A percentile compares a stretch with the other conserved stretches of the same genome.
Evolutionary conservation across 2,888 invertebrate species (phyloP).

Genomic region (Troilus luridus): DNA sequence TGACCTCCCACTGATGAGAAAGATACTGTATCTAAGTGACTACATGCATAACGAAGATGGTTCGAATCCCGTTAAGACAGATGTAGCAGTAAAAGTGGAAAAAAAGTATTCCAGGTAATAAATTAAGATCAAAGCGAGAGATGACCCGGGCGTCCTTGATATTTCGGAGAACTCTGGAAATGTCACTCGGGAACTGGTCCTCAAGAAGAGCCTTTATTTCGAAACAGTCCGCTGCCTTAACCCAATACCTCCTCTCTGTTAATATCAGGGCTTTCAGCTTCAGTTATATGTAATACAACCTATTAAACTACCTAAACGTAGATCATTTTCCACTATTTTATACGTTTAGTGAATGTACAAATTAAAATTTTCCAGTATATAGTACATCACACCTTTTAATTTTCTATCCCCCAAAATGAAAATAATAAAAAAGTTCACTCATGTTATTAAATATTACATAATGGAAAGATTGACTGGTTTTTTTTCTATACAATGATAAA

Average conservation of each 20-base stretch:
- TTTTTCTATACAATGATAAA: no score
- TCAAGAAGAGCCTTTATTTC: not conserved
- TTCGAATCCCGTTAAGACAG: not conserved
- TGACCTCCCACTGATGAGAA: not conserved
- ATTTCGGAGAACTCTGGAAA: constrained; percentile 7
- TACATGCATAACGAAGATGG: not conserved
- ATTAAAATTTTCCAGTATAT: no score
- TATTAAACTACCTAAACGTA: not conserved
- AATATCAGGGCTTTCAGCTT: not conserved
- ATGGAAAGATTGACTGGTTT: no score
- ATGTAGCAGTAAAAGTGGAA: constrained; percentile 34
- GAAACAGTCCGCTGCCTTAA: constrained; percentile 6
- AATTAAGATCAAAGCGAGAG: constrained; percentile 13
- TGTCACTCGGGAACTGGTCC: constrained; percentile 1
- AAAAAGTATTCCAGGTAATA: not conserved
- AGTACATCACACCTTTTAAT: no score
- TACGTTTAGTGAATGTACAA: no score
- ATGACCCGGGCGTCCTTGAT: constrained; percentile 17
- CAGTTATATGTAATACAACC: not conserved
- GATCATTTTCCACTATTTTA: not conserved
- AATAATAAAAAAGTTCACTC: no score
- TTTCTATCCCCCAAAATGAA: no score
- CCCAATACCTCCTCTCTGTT: not conserved
- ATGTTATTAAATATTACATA: no score
- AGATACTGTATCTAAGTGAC: not conserved